These are phyloP conservation scores for Hyperopisus bebe DNA, from an alignment of 2,113 vertebrate genomes.

Conservation along the genomic window DNA sequence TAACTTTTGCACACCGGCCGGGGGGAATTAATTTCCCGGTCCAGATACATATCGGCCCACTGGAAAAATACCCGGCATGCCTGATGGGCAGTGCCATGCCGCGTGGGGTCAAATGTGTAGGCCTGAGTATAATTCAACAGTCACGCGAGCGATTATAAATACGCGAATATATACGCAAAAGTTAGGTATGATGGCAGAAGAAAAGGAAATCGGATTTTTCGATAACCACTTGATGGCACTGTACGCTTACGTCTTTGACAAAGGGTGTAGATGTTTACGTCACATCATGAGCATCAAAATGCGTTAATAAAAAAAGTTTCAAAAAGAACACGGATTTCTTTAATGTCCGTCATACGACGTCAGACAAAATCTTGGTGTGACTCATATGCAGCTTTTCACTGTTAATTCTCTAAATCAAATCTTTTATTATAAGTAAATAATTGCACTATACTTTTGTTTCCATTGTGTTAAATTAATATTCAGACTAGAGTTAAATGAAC, in stretches of 20 bases:
- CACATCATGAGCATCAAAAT: slow-evolving; percentile 15
- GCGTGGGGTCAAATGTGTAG: background rate
- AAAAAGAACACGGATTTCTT: slow-evolving; percentile 26
- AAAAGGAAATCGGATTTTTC: background rate
- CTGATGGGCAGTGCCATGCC: background rate
- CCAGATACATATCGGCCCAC: background rate
- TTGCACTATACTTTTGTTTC: background rate
- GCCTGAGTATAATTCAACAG: background rate
- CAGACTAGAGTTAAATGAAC: background rate
- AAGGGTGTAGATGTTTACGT: background rate
- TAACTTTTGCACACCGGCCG: background rate
- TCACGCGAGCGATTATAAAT: background rate
- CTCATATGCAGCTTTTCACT: slow-evolving; percentile 18
- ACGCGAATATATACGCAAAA: background rate
- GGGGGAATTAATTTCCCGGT: background rate
- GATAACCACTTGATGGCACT: slow-evolving; percentile 33
- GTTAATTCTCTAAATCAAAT: slow-evolving; percentile 6
- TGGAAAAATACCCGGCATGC: background rate
- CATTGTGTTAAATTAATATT: background rate
- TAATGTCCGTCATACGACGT: slow-evolving; percentile 57
- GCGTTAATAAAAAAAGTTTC: slow-evolving; percentile 19
- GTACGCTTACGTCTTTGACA: slow-evolving; percentile 7
- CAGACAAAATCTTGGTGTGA: slow-evolving; percentile 49
- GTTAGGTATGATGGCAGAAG: background rate
- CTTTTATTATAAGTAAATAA: background rate